Percentiles rank a stretch among this genome's conserved stretches.
Evolutionary conservation across 1,140 invertebrate genomes (phyloP).

Genomic region (Drosophila carrolli): DNA sequence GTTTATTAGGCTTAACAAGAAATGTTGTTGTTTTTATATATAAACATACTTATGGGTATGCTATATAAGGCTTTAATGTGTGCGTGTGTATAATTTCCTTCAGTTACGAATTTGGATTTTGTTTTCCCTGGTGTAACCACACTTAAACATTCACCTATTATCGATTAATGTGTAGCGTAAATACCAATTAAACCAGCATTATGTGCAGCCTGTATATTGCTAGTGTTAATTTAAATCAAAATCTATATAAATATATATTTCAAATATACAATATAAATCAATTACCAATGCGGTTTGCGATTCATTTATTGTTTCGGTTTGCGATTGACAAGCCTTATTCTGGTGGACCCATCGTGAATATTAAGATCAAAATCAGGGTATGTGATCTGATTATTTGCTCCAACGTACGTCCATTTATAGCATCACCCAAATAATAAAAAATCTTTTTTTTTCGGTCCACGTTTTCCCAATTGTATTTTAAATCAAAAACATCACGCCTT

Average conservation of each 20-base stretch:
- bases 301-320: neutral
- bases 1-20: slow-evolving; percentile 50
- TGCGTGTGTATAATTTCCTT: slow-evolving; percentile 48
- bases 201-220: slow-evolving; percentile 72
- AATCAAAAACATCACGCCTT: slow-evolving; percentile 28
- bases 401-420: neutral
- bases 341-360: neutral
- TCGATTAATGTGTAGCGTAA: slow-evolving; percentile 63
- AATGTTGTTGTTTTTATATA: slow-evolving; percentile 60
- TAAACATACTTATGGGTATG: slow-evolving; percentile 24
- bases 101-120: slow-evolving; percentile 39
- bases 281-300: slow-evolving; percentile 18
- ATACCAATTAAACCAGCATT: slow-evolving; percentile 49
- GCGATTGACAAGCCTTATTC: neutral
- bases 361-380: slow-evolving; percentile 19
- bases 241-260: slow-evolving; percentile 69
- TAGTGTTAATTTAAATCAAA: slow-evolving; percentile 80
- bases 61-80: slow-evolving; percentile 54
- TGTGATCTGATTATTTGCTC: slow-evolving; percentile 9
- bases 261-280: slow-evolving; percentile 69
- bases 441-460: slow-evolving; percentile 14
- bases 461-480: slow-evolving; percentile 26
- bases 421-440: slow-evolving; percentile 1
- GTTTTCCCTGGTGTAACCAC: slow-evolving; percentile 60
- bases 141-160: slow-evolving; percentile 46